phyloP scores from a whole-genome alignment of 2,113 vertebrate genomes.

The Astatoreochromis straeleni region DNA sequence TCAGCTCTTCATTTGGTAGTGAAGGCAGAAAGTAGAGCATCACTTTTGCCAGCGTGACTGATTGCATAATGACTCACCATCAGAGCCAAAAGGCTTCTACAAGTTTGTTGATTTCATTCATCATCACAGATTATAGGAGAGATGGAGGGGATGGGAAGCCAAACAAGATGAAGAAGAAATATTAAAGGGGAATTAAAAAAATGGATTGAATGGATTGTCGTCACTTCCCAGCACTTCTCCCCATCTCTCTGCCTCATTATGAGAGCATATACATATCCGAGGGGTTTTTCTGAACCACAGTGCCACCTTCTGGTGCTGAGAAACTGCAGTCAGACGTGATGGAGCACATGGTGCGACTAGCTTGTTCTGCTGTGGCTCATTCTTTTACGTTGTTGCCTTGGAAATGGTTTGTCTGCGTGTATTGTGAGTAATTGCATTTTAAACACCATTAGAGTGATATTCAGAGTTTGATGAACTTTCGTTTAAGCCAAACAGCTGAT shows the following conservation, averaged over 20 bases:
- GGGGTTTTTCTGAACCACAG: neutral
- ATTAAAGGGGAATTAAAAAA: neutral
- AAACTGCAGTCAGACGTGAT: neutral
- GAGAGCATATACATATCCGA: neutral
- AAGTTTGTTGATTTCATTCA: slow-evolving; percentile 18
- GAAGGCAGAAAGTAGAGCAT: neutral
- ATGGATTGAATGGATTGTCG: neutral
- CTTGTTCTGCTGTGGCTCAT: neutral
- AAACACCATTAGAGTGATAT: neutral
- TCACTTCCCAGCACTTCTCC: neutral
- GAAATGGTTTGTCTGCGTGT: fast-evolving
- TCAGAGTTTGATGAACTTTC: neutral
- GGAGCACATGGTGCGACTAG: neutral
- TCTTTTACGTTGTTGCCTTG: neutral
- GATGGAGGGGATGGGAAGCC: neutral
- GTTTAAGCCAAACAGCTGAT: neutral
- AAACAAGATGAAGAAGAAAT: neutral
- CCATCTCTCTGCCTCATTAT: neutral
- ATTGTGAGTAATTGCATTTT: neutral
- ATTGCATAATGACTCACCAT: neutral
- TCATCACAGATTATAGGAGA: neutral
- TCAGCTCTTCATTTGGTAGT: neutral
- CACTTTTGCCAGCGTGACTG: neutral
- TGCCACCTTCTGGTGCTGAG: neutral
- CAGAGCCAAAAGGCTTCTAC: neutral